These are phyloP conservation scores for Zingel zingel DNA, from an alignment of 2,113 vertebrate species.

Conservation along the genomic window DNA sequence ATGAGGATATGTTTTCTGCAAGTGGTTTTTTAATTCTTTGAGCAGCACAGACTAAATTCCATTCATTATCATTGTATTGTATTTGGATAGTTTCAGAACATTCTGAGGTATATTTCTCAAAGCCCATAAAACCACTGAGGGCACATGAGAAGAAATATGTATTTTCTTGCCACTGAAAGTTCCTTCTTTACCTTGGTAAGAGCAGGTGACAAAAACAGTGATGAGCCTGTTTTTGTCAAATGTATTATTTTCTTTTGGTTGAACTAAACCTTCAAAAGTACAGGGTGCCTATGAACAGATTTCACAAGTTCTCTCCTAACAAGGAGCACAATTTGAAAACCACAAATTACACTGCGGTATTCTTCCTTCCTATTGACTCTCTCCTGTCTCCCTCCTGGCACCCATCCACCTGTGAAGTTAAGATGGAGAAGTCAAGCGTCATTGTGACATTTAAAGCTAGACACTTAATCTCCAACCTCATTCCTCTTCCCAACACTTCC, in stretches of 20 bases:
- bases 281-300: slow-evolving; percentile 6
- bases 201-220: not conserved
- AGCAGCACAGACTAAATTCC: not conserved
- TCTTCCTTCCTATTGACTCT: slow-evolving; percentile 47
- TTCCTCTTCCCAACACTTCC: slow-evolving; percentile 51
- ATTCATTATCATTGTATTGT: not conserved
- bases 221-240: not conserved
- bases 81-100: too few species aligned
- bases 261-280: slow-evolving; percentile 3
- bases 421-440: slow-evolving; percentile 52
- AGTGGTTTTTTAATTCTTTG: not conserved
- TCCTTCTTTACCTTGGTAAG: not conserved
- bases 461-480: slow-evolving; percentile 70
- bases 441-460: slow-evolving; percentile 74
- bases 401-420: slow-evolving; percentile 51
- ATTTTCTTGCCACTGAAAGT: not conserved
- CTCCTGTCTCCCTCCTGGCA: slow-evolving; percentile 48
- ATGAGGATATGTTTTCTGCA: not conserved
- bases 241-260: not conserved
- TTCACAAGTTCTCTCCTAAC: slow-evolving; percentile 42
- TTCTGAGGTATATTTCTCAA: not conserved
- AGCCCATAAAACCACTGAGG: slow-evolving; percentile 1
- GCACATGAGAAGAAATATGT: not conserved
- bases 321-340: slow-evolving; percentile 50
- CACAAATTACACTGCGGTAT: slow-evolving; percentile 53